Evolutionary conservation across 30 jellyfish, hydroid and myxozoan species (phyloP).

Genomic region (Hydractinia symbiolongicarpus): DNA sequence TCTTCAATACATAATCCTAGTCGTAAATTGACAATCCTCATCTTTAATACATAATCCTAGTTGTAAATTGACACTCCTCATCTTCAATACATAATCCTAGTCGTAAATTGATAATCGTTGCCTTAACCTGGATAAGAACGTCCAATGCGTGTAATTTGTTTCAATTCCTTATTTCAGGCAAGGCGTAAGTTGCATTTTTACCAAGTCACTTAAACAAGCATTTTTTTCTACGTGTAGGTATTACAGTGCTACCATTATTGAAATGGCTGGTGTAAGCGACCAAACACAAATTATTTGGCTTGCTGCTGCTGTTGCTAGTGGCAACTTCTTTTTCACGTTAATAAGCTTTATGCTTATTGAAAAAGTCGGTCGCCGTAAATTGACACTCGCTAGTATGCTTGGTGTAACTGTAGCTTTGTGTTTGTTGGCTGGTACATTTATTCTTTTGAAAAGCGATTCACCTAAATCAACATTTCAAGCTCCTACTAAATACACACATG

Average conservation of each 20-base stretch:
- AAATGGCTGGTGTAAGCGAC: constrained; percentile 76
- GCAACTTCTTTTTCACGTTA: constrained; percentile 62
- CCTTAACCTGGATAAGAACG: too few species aligned
- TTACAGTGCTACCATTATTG: constrained; percentile 83
- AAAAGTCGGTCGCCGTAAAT: constrained; percentile 64
- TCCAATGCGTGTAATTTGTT: too few species aligned
- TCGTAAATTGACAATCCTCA: too few species aligned
- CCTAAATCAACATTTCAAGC: constrained; percentile 25
- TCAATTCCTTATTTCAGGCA: too few species aligned
- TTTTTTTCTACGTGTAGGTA: constrained; percentile 39
- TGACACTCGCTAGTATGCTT: constrained; percentile 52
- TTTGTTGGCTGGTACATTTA: constrained; percentile 61
- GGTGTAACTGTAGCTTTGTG: constrained; percentile 65
- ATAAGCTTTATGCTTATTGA: constrained; percentile 51
- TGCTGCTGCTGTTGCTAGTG: constrained; percentile 79
- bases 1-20: too few species aligned
- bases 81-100: too few species aligned
- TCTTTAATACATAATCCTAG: too few species aligned
- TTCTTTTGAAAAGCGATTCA: constrained; percentile 40
- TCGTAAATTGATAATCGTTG: too few species aligned
- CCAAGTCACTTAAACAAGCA: too few species aligned
- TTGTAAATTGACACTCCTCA: too few species aligned
- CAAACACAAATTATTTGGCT: constrained; percentile 65
- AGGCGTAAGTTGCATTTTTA: too few species aligned
- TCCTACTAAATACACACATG: constrained; percentile 1